Percentiles rank a stretch among this genome's conserved stretches.
Evolutionary conservation across 2,113 vertebrate genomes (phyloP).

Genomic region (Camelus bactrianus): DNA sequence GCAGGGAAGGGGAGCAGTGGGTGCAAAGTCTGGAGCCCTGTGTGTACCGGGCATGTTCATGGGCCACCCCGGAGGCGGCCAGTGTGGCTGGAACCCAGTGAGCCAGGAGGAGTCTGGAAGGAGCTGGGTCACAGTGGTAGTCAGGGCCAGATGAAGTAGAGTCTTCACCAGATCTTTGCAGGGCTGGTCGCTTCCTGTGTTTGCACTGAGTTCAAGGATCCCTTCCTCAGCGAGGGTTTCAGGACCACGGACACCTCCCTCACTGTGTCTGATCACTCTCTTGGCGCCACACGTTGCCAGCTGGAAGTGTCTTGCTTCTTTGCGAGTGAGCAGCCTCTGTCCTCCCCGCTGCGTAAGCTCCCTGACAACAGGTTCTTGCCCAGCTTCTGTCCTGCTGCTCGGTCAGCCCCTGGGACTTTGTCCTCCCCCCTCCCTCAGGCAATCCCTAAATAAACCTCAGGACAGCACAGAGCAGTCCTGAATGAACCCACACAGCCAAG

Average conservation of each 20-base stretch:
- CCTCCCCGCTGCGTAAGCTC: neutral
- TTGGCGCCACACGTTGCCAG: fast-evolving
- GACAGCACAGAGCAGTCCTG: no score
- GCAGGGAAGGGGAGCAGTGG: neutral
- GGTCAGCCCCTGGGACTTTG: neutral
- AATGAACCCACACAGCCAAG: neutral
- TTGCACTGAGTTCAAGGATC: neutral
- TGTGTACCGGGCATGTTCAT: fast-evolving
- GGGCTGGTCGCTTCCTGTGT: no score
- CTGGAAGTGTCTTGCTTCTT: neutral
- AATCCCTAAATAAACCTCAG: no score
- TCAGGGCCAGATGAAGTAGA: neutral
- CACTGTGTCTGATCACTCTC: fast-evolving
- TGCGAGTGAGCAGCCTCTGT: fast-evolving
- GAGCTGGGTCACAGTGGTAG: neutral
- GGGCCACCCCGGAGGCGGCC: neutral
- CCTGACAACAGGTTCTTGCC: no score
- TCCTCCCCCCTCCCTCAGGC: no score
- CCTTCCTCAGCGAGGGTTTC: neutral
- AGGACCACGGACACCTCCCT: neutral
- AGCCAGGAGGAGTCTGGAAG: neutral
- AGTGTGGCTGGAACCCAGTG: neutral
- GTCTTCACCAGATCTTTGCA: neutral
- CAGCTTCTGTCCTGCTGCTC: neutral
- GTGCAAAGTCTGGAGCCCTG: neutral